Base-by-base conservation (phyloP, 1,140 invertebrate species). In the Solenopsis fugax region DNA sequence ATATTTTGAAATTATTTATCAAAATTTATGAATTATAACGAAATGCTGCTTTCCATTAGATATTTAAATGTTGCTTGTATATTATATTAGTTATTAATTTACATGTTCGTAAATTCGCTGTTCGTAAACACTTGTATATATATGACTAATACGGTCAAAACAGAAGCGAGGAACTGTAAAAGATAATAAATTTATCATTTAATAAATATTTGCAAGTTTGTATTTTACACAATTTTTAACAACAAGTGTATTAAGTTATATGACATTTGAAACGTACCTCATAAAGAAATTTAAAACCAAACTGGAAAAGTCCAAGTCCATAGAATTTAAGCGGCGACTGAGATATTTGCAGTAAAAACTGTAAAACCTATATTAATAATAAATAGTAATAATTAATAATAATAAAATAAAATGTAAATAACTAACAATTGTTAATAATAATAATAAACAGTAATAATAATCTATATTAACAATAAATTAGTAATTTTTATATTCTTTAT, bases 321-420 rank as follows among this genome's bases (percentile, higher is more conserved):
- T 41, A 71, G 16, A 73, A 82, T 45, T 9, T 58, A 24, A 82
- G 16, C 29, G 64, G 67, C 4, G 18, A 18, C 21, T 18, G 54
- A 45, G 21, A 12, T 12, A 62, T 29, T 84, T 73, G 67, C 12
- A 84, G 12, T 41, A 73, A 9, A 62, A 75, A 18, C 29, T 73
- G 69, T n/a, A 56, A 50, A 18, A 73, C 60, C 69, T 84, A 34
- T 41, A 84, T 73, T 78, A 85, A 62, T 50, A 29, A 29, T 29
- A 29, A 29, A 29, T 29, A 29, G 2, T 29, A 29, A 29, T 29
- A 29, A 29, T 29, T 29, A 29, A 29, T 29, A 29, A 29, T 29
- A 29, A 29, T 29, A 29, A 29, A 29, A 29, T 29, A 29, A 29
- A 29, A 29, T 29, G 2, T 1, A 1, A 29, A 29, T 29, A 29